phyloP scores from a whole-genome alignment of 2,888 invertebrate species.

The Brachyptera risi region DNA sequence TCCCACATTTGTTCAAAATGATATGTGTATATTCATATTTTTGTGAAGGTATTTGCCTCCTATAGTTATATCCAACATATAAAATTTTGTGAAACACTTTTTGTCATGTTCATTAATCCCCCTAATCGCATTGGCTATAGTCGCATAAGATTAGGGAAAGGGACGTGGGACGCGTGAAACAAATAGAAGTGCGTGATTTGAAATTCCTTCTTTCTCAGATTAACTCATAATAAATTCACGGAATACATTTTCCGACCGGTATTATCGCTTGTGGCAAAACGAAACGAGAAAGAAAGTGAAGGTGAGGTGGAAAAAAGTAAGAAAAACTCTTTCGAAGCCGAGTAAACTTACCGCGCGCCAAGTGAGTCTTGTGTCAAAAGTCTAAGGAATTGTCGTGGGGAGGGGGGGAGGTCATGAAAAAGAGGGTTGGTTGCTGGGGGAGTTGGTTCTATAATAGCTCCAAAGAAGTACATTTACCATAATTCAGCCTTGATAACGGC shows the following conservation, averaged over 20 bases:
- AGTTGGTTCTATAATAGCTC: constrained; percentile 12
- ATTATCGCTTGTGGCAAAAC: constrained; percentile 23
- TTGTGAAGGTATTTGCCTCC: too few species aligned
- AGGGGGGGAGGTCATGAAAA: background rate
- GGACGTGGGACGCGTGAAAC: background rate
- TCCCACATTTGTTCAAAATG: too few species aligned
- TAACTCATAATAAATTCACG: constrained; percentile 19
- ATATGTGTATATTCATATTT: too few species aligned
- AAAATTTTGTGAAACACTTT: too few species aligned
- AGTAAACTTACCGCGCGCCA: background rate
- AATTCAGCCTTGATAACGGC: constrained; percentile 19
- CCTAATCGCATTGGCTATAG: constrained; percentile 11
- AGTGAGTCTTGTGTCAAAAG: background rate
- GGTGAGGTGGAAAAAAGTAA: background rate
- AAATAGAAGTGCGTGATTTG: constrained; percentile 20
- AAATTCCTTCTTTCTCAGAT: constrained; percentile 18
- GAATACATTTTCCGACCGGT: constrained; percentile 21
- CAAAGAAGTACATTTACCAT: constrained; percentile 9
- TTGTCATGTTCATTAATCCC: too few species aligned
- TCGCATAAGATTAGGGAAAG: constrained; percentile 16
- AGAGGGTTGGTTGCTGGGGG: too few species aligned
- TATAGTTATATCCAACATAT: too few species aligned
- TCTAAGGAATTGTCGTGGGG: background rate
- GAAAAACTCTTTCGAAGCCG: constrained; percentile 8
- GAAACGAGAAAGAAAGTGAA: constrained; percentile 1